Evolutionary conservation across 2,113 vertebrate genomes (phyloP), one percentile per base, ranked within the genome.

Genomic region (Dinomys branickii): DNA sequence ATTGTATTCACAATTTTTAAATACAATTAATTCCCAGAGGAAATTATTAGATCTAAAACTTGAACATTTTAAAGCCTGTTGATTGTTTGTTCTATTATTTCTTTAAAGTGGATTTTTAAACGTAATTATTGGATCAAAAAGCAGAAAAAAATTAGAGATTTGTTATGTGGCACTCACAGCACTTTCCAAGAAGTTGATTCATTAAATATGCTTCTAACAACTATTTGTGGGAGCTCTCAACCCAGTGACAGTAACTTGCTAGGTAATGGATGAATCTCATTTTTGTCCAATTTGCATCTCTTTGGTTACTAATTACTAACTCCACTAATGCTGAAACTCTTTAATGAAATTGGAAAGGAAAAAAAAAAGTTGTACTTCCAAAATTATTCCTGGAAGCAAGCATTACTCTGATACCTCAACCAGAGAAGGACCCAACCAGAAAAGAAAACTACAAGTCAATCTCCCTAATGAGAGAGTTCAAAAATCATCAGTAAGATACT

Each of bases 21-120:
- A 38, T 5, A 41, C 30, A n/a, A 58, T 61, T 71, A 22, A 67
- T 44, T 69, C 5, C 17, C 47, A 30, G 28, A 93, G 52, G 67
- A 73, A 97, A 71, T 47, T 7, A 71, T 67, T n/a, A 88, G 47
- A 41, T 47, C 30, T 35, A 73, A 88, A 93, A n/a, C 61, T 14
- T 89, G 65, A 91, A 78, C 4, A 44, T 91, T 94, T 85, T 85
- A 44, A 81, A 94, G 20, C 13, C 38, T 38, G 5, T 67, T 84
- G 3, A 67, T 0, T n/a, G 35, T 24, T 95, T 30, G 5, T 67
- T 91, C 24, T 59, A 44, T 65, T 10, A 91, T 80, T 95, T 94
- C 9, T 50, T 84, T 94, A 85, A 85, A 91, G 77, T 63, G 19
- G 8, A 81, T 47, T 92, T 93, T 94, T 83, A 90, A 96, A 88